phyloP scores from a whole-genome alignment of 2,113 vertebrate genomes.

The Emberiza fucata region DNA sequence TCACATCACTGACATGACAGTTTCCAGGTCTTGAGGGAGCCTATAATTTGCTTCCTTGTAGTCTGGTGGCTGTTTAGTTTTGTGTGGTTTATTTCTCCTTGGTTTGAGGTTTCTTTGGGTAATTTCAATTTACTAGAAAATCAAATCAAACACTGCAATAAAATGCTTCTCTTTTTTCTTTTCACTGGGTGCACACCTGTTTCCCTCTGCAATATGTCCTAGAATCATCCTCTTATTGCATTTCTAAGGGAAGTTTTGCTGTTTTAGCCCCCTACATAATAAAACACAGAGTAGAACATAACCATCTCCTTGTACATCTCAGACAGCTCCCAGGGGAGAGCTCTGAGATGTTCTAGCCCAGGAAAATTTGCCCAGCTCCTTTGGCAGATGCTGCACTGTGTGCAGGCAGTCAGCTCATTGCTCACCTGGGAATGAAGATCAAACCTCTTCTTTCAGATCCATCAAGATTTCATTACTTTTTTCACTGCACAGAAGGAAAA shows the following conservation, averaged over 20 bases:
- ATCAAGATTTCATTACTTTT: not conserved
- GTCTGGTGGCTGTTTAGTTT: not conserved
- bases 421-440: not conserved
- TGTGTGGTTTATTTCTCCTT: not conserved
- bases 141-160: not conserved
- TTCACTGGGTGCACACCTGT: not conserved
- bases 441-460: not conserved
- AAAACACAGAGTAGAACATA: not conserved
- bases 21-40: not conserved
- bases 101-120: not conserved
- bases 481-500: not conserved
- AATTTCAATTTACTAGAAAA: not conserved
- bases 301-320: not conserved
- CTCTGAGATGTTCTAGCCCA: not conserved
- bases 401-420: not conserved
- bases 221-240: not conserved
- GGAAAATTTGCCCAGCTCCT: not conserved
- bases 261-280: not conserved
- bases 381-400: not conserved
- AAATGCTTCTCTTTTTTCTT: not conserved
- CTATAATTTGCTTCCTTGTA: not conserved
- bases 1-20: not conserved
- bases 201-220: not conserved
- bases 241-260: not conserved
- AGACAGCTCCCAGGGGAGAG: not conserved